Evolutionary conservation across 2,113 vertebrate species (phyloP).

Genomic region (Crotalus tigris): DNA sequence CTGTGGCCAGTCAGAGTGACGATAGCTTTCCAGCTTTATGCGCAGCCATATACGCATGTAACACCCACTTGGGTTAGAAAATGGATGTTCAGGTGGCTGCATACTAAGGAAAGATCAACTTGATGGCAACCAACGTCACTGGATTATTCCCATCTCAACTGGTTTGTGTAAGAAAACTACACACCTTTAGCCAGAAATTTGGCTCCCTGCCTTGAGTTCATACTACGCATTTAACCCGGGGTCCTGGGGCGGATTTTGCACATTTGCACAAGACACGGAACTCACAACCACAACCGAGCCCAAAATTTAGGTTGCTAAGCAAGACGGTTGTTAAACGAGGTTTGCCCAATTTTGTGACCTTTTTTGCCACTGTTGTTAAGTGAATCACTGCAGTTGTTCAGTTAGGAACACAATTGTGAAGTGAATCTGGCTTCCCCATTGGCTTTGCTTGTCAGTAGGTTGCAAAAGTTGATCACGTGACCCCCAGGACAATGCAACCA

Average conservation of each 20-base stretch:
- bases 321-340: no score
- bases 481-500: no score
- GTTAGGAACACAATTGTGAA: no score
- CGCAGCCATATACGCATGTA: neutral
- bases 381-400: no score
- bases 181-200: neutral
- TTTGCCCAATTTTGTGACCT: no score
- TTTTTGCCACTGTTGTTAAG: no score
- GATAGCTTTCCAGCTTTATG: neutral
- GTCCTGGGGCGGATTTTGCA: neutral
- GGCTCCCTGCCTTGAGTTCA: neutral
- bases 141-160: neutral
- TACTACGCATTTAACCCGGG: neutral
- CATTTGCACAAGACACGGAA: neutral
- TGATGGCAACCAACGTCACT: neutral
- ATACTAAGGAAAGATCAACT: neutral
- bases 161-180: neutral
- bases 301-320: no score
- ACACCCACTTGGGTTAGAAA: neutral
- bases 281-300: no score
- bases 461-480: no score
- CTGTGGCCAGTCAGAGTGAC: neutral
- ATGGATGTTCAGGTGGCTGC: neutral
- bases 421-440: no score
- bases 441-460: no score